A percentile compares a stretch with the other conserved stretches of the same genome.
phyloP scores from a whole-genome alignment of 2,113 vertebrate genomes.

The Lepisosteus osseus region DNA sequence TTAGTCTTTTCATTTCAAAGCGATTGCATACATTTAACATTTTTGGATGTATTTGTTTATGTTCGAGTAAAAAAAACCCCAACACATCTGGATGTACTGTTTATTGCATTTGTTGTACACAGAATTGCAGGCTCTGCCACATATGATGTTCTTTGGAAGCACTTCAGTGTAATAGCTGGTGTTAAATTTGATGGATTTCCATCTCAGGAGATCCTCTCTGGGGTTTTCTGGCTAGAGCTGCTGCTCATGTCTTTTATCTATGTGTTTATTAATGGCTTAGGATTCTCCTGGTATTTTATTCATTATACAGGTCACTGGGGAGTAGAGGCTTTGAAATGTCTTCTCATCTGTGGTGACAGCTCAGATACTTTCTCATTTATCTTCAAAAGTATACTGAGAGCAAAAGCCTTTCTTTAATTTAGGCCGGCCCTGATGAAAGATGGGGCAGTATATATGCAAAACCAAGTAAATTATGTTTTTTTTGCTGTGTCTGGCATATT shows the following conservation, averaged over 20 bases:
- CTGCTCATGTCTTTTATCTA: background rate
- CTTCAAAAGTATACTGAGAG: background rate
- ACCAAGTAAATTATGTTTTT: no score
- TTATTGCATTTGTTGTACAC: no score
- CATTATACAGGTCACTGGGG: conserved; percentile 7
- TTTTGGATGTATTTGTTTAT: no score
- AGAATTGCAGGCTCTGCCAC: no score
- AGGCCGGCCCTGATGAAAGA: no score
- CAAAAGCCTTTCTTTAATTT: no score
- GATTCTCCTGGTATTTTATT: conserved; percentile 6
- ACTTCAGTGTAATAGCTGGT: conserved; percentile 15
- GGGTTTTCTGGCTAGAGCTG: conserved; percentile 10
- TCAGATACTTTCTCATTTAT: conserved; percentile 14
- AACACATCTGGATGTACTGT: background rate
- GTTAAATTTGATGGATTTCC: conserved; percentile 13
- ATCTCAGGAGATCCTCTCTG: background rate
- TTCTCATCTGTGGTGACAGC: conserved; percentile 12
- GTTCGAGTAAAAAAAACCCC: no score
- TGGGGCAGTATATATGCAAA: no score
- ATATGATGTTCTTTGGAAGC: conserved; percentile 1
- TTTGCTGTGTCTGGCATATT: no score
- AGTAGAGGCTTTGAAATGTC: conserved; percentile 10
- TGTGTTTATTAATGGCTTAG: conserved; percentile 11
- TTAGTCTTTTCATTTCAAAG: no score
- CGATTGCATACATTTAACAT: no score